These are phyloP conservation scores for Yponomeuta sedellus DNA, from an alignment of 2,888 invertebrate genomes.

Conservation along the genomic window DNA sequence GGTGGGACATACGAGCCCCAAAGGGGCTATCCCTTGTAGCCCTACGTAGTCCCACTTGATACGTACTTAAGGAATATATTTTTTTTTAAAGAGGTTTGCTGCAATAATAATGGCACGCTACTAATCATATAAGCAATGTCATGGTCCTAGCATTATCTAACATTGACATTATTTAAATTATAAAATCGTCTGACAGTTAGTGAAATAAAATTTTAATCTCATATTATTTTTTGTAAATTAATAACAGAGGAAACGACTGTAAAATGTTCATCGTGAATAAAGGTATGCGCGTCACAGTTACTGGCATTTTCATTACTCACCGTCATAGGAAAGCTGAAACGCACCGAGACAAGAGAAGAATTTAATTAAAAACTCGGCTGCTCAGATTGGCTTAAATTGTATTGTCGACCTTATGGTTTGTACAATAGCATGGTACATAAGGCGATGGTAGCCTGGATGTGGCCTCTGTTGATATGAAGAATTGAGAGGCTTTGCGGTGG, in stretches of 20 bases:
- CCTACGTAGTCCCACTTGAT: too few species aligned
- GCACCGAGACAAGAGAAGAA: slow-evolving; percentile 42
- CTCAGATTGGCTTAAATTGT: not conserved
- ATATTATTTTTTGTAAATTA: not conserved
- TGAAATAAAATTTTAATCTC: not conserved
- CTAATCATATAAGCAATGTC: too few species aligned
- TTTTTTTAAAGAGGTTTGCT: too few species aligned
- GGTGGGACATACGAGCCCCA: too few species aligned
- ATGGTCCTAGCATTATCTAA: too few species aligned
- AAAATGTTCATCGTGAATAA: not conserved
- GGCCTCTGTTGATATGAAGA: not conserved
- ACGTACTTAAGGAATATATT: too few species aligned
- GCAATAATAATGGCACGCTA: too few species aligned
- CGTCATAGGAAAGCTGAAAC: slow-evolving; percentile 55
- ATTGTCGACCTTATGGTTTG: not conserved
- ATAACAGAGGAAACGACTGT: not conserved
- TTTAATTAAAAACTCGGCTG: slow-evolving; percentile 52
- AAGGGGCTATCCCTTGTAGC: too few species aligned
- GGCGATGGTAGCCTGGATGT: not conserved
- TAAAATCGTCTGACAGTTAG: too few species aligned
- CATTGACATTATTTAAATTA: too few species aligned
- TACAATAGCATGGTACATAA: not conserved
- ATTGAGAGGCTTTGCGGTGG: not conserved
- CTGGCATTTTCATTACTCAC: slow-evolving; percentile 56
- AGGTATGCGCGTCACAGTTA: slow-evolving; percentile 20